Conservation (phyloP, 2,113 vertebrate species). For the Camelus dromedarius region DNA sequence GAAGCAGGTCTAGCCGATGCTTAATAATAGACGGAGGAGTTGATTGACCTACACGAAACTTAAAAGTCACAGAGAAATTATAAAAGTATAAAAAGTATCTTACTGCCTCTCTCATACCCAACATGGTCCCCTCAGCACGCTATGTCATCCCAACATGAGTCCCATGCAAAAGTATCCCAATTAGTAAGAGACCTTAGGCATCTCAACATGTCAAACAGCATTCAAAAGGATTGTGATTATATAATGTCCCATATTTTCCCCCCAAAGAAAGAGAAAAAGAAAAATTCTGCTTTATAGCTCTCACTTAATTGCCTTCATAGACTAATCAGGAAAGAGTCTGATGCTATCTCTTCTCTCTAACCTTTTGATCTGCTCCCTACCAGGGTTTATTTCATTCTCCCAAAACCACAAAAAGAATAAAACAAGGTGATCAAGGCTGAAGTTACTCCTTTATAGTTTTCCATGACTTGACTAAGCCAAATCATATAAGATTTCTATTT, state of each 20-base stretch:
- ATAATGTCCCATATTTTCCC: background rate
- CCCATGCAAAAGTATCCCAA: constrained; percentile 67
- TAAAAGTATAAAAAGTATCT: constrained; percentile 69
- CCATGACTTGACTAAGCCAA: constrained; percentile 58
- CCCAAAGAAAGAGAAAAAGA: background rate
- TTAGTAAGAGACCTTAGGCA: constrained; percentile 75
- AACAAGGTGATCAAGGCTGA: constrained; percentile 80
- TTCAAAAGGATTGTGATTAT: constrained; percentile 77
- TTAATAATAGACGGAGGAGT: constrained; percentile 83
- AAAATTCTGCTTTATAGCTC: constrained; percentile 15
- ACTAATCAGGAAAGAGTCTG: constrained; percentile 55
- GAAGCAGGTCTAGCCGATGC: constrained; percentile 68
- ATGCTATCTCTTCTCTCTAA: constrained; percentile 76
- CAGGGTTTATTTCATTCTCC: constrained; percentile 67
- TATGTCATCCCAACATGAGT: constrained; percentile 60
- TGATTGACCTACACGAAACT: constrained; percentile 79
- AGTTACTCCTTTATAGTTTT: constrained; percentile 72
- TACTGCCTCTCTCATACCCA: constrained; percentile 48
- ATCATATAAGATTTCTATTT: constrained; percentile 71
- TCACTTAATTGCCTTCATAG: constrained; percentile 55
- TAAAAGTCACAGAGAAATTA: constrained; percentile 76
- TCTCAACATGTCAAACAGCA: constrained; percentile 62
- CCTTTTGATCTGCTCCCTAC: constrained; percentile 81
- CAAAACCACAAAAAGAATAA: constrained; percentile 74
- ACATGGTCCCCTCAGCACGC: constrained; percentile 44